These are phyloP conservation scores for Tauraco erythrolophus DNA, from an alignment of 2,113 vertebrate genomes.

Conservation along the genomic window DNA sequence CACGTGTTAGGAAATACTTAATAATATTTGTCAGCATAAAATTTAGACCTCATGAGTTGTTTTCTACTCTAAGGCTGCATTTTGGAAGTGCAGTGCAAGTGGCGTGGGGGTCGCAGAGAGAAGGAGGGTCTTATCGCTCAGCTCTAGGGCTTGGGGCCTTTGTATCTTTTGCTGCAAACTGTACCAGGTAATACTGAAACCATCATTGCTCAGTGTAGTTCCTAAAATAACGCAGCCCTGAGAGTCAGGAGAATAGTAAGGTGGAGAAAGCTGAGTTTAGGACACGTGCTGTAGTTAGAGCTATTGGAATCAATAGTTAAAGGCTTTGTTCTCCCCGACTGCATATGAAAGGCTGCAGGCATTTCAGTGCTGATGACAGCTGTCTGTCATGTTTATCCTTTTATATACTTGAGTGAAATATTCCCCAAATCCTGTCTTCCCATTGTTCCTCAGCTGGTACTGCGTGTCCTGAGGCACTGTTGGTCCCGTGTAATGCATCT, in stretches of 20 bases:
- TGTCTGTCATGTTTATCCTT: not conserved
- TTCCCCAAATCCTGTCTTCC: not conserved
- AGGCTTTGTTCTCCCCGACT: not conserved
- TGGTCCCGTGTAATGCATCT: accelerated
- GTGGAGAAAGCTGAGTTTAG: not conserved
- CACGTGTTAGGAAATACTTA: not conserved
- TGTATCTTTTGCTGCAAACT: not conserved
- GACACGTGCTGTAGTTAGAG: not conserved
- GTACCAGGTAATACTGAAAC: not conserved
- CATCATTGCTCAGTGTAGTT: not conserved
- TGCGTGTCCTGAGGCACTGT: not conserved
- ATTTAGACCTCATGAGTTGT: not conserved
- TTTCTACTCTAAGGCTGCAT: not conserved
- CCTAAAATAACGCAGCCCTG: not conserved
- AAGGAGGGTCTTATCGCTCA: not conserved
- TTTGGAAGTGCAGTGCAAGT: not conserved
- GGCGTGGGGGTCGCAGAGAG: not conserved
- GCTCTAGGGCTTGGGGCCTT: not conserved
- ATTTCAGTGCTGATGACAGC: not conserved
- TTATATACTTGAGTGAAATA: not conserved
- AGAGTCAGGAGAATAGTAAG: not conserved
- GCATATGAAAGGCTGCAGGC: not conserved
- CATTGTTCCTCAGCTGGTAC: accelerated
- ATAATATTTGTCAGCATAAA: not conserved
- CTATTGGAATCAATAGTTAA: not conserved